A percentile compares a stretch with the other conserved stretches of the same genome.
phyloP scores from a whole-genome alignment of 2,113 vertebrate species.

The Sisor rabdophorus region DNA sequence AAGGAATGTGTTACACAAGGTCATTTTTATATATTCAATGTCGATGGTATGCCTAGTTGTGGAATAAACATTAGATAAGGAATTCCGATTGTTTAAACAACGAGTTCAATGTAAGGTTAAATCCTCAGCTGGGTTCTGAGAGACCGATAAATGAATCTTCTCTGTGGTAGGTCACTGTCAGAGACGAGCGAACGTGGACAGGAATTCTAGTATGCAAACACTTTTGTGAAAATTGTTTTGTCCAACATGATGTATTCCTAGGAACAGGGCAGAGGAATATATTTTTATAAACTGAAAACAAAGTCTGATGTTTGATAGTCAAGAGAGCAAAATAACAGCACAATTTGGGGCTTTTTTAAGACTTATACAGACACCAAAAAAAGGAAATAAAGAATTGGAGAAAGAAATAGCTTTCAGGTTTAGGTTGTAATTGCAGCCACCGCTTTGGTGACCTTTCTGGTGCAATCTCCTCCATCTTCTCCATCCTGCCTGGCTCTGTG shows the following conservation, averaged over 20 bases:
- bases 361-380: slow-evolving; percentile 39
- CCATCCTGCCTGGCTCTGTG: slow-evolving; percentile 44
- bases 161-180: slow-evolving; percentile 27
- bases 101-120: slow-evolving; percentile 37
- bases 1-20: not conserved
- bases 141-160: slow-evolving; percentile 7
- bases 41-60: slow-evolving; percentile 14
- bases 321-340: slow-evolving; percentile 35
- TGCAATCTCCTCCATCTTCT: slow-evolving; percentile 47
- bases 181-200: slow-evolving; percentile 8
- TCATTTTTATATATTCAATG: slow-evolving; percentile 30
- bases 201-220: slow-evolving; percentile 31
- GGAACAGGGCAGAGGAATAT: not conserved
- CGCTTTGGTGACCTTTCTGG: slow-evolving; percentile 23
- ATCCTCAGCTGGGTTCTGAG: slow-evolving; percentile 19
- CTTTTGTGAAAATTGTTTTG: not conserved
- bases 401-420: slow-evolving; percentile 36
- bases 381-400: slow-evolving; percentile 8
- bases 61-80: slow-evolving; percentile 27
- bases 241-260: not conserved
- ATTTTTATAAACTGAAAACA: not conserved
- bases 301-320: slow-evolving; percentile 28
- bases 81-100: slow-evolving; percentile 41
- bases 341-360: slow-evolving; percentile 27
- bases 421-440: slow-evolving; percentile 30